phyloP scores from a whole-genome alignment of 2,113 vertebrate genomes.

The Dipodomys merriami region DNA sequence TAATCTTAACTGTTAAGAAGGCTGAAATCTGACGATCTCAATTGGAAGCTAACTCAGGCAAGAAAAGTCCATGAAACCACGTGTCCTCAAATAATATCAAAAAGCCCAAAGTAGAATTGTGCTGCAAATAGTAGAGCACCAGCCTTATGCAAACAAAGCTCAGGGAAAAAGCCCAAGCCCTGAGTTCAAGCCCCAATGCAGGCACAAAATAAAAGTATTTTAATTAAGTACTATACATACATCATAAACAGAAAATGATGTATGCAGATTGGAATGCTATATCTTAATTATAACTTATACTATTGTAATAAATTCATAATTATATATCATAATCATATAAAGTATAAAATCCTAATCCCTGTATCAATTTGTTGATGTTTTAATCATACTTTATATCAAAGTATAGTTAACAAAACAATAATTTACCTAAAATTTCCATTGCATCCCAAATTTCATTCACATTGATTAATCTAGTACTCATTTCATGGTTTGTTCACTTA shows the following conservation, averaged over 20 bases:
- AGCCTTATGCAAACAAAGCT: no score
- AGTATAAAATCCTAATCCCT: neutral
- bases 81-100: no score
- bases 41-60: no score
- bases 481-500: neutral
- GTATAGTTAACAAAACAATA: neutral
- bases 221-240: neutral
- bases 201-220: neutral
- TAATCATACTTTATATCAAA: neutral
- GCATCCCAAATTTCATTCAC: neutral
- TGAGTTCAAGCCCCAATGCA: no score
- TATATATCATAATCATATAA: no score
- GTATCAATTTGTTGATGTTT: neutral
- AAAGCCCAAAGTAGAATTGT: no score
- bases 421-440: neutral
- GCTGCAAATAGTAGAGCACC: no score
- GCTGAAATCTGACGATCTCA: no score
- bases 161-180: no score
- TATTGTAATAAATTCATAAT: no score
- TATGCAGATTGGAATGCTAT: neutral
- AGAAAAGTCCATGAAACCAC: no score
- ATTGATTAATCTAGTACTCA: neutral
- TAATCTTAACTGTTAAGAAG: no score
- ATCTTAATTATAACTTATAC: neutral
- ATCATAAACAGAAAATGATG: slow-evolving; percentile 4